Evolutionary conservation across 64 coral and sea anemone genomes (phyloP), one percentile per base, ranked within the genome.

Genomic region (Montipora capricornis): DNA sequence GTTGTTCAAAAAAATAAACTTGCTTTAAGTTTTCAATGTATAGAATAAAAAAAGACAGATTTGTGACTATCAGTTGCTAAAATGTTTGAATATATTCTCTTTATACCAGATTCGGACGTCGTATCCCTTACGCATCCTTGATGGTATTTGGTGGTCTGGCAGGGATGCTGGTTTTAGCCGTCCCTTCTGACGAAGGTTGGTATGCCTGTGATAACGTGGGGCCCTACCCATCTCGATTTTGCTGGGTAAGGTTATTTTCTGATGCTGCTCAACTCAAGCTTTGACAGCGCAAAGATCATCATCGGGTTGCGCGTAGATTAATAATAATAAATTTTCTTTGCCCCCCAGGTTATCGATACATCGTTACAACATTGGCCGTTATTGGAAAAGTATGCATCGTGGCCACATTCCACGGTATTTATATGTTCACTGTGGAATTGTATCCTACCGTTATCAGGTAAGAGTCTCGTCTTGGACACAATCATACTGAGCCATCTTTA

Each of bases 381-480:
- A 85, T 96, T 82, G 95, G 91, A 61, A 96, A 93, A 85, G 20
- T 68, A 49, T 96, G 95, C 45, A 88, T 96, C 79, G 20, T 79
- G 6, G 57, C 74, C 14, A 93, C 91, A 15, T 96, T 96, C 81
- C 19, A 90, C 17, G 78, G 80, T 12, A 92, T 96, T 80, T 96
- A 96, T 77, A 47, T 96, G n/a, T 96, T 93, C 80, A 96, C 95
- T 48, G 94, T 88, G 6, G 94, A 95, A 81, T 84, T 95, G 8
- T 95, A 95, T 74, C 89, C 94, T 4, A 95, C 94, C 1, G 86
- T 95, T 12, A 92, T 95, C 37, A 92, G 94, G 94, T 95, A 84
- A 47, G 76, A 64, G 13, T 15, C 61, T 64, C 61, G 2, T 57
- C 53, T 11, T 8, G 53, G 6, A 57, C 53, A 37, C 37, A 37